phyloP scores from a whole-genome alignment of 64 coral and sea anemone genomes.

The Dendrophyllia cribrosa region DNA sequence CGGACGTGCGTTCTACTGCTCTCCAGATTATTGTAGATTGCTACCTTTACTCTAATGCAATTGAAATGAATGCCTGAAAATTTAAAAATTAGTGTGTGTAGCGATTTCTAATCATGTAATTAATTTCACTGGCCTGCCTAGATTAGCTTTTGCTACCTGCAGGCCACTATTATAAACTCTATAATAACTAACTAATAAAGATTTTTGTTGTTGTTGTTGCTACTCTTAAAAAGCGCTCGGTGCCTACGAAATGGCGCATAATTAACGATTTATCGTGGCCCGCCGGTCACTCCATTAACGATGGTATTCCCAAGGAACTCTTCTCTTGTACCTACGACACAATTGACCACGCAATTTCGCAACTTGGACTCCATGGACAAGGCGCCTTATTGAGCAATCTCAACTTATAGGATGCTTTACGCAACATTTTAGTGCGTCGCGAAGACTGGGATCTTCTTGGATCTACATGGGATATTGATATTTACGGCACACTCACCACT shows the following conservation, averaged over 20 bases:
- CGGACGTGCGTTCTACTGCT: too few relatives aligned
- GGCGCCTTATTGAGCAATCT: background rate
- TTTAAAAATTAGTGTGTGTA: too few relatives aligned
- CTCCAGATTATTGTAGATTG: too few relatives aligned
- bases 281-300: conserved; percentile 4
- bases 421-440: background rate
- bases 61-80: too few relatives aligned
- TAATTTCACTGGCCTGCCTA: too few relatives aligned
- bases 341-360: background rate
- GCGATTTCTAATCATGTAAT: too few relatives aligned
- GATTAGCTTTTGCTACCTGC: too few relatives aligned
- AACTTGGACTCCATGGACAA: background rate
- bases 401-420: background rate
- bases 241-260: background rate
- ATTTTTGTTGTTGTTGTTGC: too few relatives aligned
- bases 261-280: background rate
- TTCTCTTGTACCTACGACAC: conserved; percentile 18
- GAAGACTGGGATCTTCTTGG: background rate
- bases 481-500: background rate
- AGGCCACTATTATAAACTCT: too few relatives aligned
- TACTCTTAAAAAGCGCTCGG: conserved; percentile 4
- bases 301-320: conserved; percentile 16
- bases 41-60: too few relatives aligned
- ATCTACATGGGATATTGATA: background rate
- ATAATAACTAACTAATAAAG: too few relatives aligned